Conservation (phyloP, 2,888 invertebrate genomes). For the Macrophya alboannulata region DNA sequence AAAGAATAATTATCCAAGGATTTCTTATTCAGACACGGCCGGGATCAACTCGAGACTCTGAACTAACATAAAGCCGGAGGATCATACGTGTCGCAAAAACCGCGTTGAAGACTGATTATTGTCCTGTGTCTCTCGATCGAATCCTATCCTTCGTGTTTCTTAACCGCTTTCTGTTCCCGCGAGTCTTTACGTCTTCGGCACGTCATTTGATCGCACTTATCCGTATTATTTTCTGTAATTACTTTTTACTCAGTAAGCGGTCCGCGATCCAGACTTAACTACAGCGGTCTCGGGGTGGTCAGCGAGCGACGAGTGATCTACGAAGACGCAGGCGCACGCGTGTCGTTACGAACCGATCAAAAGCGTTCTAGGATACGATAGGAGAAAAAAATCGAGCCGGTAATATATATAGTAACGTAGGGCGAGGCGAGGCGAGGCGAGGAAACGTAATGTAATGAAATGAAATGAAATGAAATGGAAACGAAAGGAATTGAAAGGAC, state of each 20-base stretch:
- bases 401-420: background rate
- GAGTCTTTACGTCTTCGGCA: constrained; percentile 70
- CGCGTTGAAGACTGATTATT: constrained; percentile 3
- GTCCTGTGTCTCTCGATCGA: constrained; percentile 20
- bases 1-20: background rate
- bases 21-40: background rate
- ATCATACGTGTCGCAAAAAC: background rate
- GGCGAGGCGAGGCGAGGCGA: constrained; percentile 2
- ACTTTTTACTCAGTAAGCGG: constrained; percentile 67
- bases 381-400: constrained; percentile 41
- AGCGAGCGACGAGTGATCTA: constrained; percentile 12
- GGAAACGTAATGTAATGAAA: constrained; percentile 30
- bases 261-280: constrained; percentile 19
- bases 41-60: constrained; percentile 54
- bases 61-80: background rate
- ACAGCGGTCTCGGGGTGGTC: constrained; percentile 12
- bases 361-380: constrained; percentile 54
- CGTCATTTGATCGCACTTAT: constrained; percentile 75
- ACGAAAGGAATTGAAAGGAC: background rate
- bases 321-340: constrained; percentile 22
- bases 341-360: constrained; percentile 18
- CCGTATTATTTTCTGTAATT: constrained; percentile 72
- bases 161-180: constrained; percentile 63
- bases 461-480: constrained; percentile 12
- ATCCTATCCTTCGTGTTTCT: constrained; percentile 61